Base-by-base conservation (phyloP, 2,797 vertebrate genomes). In the Phataginus tricuspis region DNA sequence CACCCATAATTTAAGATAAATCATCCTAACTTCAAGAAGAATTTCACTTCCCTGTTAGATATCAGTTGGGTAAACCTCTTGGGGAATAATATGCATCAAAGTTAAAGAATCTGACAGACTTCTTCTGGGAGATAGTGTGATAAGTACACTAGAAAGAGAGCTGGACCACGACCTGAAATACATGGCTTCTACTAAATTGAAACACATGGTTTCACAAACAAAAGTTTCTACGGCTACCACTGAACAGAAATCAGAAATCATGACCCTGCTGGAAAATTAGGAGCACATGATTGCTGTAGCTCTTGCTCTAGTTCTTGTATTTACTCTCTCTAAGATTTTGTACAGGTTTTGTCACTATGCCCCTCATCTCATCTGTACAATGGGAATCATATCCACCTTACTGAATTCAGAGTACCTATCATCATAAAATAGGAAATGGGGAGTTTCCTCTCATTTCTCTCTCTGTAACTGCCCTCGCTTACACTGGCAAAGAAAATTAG, bases 201-300 rank as follows among this genome's bases (percentile, higher is more conserved):
- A 71, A 93, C 87, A 96, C 45, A 71, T 39, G 69, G 53, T 93
- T 96, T 95, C 84, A 87, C 42, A 95, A 94, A 90, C 74, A 79
- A 93, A 94, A 85, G 92, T 25, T 77, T 93, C 51, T 29, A 79
- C 80, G 61, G 71, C 39, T 75, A 94, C 27, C 92, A 86, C 16
- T 83, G 69, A 93, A 57, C 37, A 86, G 63, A 96, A 89, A 83
- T 93, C 51, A 86, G 51, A 94, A 92, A 84, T 72, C 42, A 68
- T 63, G 71, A 84, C 14, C 64, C 49, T 49, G 31, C 66, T 85
- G 29, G 45, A 85, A 96, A 96, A 96, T 89, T 42, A 90, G 85
- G 77, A 88, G 84, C 91, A 92, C n/a, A 45, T 71, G 63, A 66
- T 25, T 53, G 45, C 19, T 71, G 4, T 39, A 71, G 29, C 4